Evolutionary conservation across 2,888 invertebrate species (phyloP).

Genomic region (Synergus gifuensis): DNA sequence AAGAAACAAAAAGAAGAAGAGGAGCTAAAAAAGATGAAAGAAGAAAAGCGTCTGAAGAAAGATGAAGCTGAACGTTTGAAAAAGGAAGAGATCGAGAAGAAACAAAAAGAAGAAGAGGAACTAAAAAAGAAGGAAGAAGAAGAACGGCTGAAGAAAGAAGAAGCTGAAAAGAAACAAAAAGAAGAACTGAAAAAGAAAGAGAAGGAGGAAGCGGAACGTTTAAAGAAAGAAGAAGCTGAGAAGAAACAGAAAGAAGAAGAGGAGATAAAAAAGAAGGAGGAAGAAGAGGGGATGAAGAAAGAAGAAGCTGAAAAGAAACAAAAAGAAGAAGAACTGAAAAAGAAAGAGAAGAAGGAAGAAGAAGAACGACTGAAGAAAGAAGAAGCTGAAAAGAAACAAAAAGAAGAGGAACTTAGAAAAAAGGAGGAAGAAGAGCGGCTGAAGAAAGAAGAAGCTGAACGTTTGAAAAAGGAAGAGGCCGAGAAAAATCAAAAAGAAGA

Average conservation of each 20-base stretch:
- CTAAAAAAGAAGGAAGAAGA: slow-evolving; percentile 51
- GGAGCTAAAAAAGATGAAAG: slow-evolving; percentile 51
- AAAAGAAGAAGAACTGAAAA: slow-evolving; percentile 46
- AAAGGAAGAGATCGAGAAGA: slow-evolving; percentile 47
- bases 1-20: slow-evolving; percentile 42
- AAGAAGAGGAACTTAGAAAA: neutral
- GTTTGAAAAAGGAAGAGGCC: slow-evolving; percentile 54
- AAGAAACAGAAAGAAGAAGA: slow-evolving; percentile 53
- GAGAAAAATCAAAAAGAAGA: slow-evolving; percentile 54
- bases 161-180: too few species aligned
- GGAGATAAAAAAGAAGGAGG: slow-evolving; percentile 48
- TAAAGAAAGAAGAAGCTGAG: slow-evolving; percentile 62
- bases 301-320: slow-evolving; percentile 52
- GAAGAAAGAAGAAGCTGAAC: slow-evolving; percentile 44
- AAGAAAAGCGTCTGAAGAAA: slow-evolving; percentile 36
- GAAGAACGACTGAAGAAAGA: neutral
- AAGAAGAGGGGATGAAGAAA: too few species aligned
- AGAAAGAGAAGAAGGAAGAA: slow-evolving; percentile 43
- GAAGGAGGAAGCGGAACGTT: slow-evolving; percentile 45
- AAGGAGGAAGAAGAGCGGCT: slow-evolving; percentile 21
- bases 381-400: slow-evolving; percentile 42
- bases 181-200: too few species aligned
- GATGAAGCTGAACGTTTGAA: slow-evolving; percentile 2
- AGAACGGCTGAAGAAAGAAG: slow-evolving; percentile 44
- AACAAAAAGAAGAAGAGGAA: slow-evolving; percentile 45